phyloP scores from a whole-genome alignment of 2,113 vertebrate genomes.

The Colius striatus region DNA sequence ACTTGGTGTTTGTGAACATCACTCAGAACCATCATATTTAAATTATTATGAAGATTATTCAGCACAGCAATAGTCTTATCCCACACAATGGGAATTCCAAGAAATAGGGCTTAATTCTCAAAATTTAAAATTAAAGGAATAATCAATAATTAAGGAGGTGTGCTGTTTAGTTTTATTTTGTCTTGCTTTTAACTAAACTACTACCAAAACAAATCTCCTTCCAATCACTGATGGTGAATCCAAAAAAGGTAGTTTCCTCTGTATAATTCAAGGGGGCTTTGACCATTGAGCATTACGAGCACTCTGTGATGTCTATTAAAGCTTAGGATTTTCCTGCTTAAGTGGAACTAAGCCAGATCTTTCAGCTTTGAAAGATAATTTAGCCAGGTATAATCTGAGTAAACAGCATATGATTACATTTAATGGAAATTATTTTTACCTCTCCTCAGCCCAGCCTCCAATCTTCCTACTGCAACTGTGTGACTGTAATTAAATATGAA shows the following conservation, averaged over 20 bases:
- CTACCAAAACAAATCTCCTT: background rate
- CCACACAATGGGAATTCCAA: background rate
- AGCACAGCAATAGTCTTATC: background rate
- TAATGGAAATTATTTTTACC: background rate
- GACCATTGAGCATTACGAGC: background rate
- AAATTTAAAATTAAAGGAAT: background rate
- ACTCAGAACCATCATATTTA: background rate
- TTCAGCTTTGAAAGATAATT: background rate
- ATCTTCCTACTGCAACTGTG: background rate
- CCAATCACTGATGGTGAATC: background rate
- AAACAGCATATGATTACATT: rapidly evolving
- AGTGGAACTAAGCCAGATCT: background rate
- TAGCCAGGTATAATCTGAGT: background rate
- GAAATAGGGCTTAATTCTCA: background rate
- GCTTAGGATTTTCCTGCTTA: background rate
- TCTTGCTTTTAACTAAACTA: background rate
- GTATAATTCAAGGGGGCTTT: background rate
- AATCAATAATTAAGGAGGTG: background rate
- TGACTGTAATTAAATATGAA: background rate
- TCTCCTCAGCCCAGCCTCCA: background rate
- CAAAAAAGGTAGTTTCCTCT: background rate
- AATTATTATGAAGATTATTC: background rate
- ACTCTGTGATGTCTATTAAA: background rate
- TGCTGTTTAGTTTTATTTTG: background rate
- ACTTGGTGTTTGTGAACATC: background rate